Evolutionary conservation across 2,888 invertebrate genomes (phyloP).

Genomic region (Ferrisia virgata): DNA sequence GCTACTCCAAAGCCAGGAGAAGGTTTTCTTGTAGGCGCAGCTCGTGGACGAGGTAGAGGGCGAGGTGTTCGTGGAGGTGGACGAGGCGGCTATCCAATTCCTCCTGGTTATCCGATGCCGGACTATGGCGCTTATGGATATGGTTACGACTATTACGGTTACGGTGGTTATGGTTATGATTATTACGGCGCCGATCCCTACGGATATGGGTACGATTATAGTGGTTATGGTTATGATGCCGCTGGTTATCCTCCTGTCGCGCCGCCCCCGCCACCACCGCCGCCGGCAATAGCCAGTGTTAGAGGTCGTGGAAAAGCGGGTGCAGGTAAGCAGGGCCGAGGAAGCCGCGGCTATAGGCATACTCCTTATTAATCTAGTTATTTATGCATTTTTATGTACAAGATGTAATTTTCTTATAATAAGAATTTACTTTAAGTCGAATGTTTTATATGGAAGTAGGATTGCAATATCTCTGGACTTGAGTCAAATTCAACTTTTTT

Average conservation of each 20-base stretch:
- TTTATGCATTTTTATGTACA: not conserved
- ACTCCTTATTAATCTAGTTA: conserved; percentile 38
- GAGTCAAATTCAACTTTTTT: not conserved
- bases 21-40: conserved; percentile 59
- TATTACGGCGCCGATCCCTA: conserved; percentile 45
- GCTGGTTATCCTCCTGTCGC: conserved; percentile 44
- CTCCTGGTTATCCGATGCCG: conserved; percentile 45
- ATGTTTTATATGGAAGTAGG: conserved; percentile 14
- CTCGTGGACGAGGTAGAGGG: conserved; percentile 60
- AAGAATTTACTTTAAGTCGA: not conserved
- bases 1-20: conserved; percentile 71
- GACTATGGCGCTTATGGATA: conserved; percentile 62
- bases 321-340: conserved; percentile 40
- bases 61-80: conserved; percentile 65
- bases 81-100: conserved; percentile 52
- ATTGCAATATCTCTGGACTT: not conserved
- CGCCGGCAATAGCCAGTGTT: conserved; percentile 24
- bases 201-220: conserved; percentile 45
- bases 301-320: conserved; percentile 41
- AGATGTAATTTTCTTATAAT: not conserved
- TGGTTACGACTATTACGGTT: conserved; percentile 70
- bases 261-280: conserved; percentile 39
- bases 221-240: conserved; percentile 42
- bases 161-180: conserved; percentile 58
- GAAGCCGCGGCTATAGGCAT: conserved; percentile 42